Base-by-base conservation (phyloP, 2,113 vertebrate species). In the Struthidea cinerea region DNA sequence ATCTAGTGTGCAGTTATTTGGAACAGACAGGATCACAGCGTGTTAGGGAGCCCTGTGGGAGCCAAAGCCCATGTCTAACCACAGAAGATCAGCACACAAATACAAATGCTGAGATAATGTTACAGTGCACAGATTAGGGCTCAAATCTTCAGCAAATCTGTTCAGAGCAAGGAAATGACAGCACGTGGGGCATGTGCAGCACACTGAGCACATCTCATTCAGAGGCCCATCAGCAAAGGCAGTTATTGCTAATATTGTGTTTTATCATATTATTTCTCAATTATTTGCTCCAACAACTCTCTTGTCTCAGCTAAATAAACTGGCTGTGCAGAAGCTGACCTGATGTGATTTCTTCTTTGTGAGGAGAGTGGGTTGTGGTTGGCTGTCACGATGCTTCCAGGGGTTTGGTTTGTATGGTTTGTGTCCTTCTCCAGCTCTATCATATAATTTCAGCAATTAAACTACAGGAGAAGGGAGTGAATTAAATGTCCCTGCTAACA, bases 71-170 rank as follows among this genome's bases (percentile, higher is more conserved):
- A 19, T 0, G 0, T 68, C 74, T 69, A 49, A 68, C 78, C 60
- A 26, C 82, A 82, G 84, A 65, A 94, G 70, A 94, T 91, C 74
- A 74, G 89, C 77, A 35, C 77, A 64, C 46, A 73, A 78, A 77
- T 41, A 82, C 41, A 64, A 93, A 67, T 0, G 24, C 75, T 82
- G 77, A 94, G 87, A 74, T 97, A 87, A 95, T 30, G 55, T 91
- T 92, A 70, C 55, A 32, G 69, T 47, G 84, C 65, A 59, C 73
- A 83, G 95, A 94, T 93, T 93, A 87, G 50, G 37, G 47, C 84
- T 91, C 61, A 95, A 85, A 87, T 83, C 81, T 96, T 92, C 84
- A 87, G 60, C 65, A 79, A 87, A 94, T 92, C 91, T 87, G 50
- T 83, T 87, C 71, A 49, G 74, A 96, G 91, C 49, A 76, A 87